Evolutionary conservation across 2,888 invertebrate genomes (phyloP), one percentile per base, ranked within the genome.

Genomic region (Oscheius onirici): DNA sequence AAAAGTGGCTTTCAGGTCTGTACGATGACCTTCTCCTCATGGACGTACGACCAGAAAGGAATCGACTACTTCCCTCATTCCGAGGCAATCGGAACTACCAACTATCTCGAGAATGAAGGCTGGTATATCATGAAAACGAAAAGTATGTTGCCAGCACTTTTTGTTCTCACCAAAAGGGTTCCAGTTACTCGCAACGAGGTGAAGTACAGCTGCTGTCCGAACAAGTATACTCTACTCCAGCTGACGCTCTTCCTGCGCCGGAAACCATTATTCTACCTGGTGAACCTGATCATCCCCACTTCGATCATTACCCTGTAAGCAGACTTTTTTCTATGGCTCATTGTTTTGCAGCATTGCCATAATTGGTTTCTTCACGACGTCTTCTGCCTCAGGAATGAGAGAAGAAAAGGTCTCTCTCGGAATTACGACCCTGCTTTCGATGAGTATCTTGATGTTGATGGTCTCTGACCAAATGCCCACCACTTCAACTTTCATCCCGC

Each of bases 381-480:
- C 89, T 0, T 89, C 89, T 41, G 87, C 87, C 1, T 88, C 88
- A 57, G 89, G 89, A 24, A 86, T 85, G 84, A 68, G 86, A 22
- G 86, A 86, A 61, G 89, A 90, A 81, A 90, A 90, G 82, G 89
- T 90, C 44, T 88, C 89, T 0, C 85, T 90, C 24, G 89, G 89
- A 46, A 89, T 90, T 74, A 89, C 89, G 0, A 89, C 89, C 1
- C 85, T 89, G 3, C 76, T 83, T 69, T 89, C 89, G 3, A 89
- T 89, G 85, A 88, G 89, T 34, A 89, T 89, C 72, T 87, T 89
- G 75, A 88, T 89, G 89, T 80, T 89, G 70, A 88, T 89, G 76
- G 88, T 89, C 8, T 88, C 89, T 1, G 90, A 90, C 76, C 89
- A 88, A 71, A 89, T 89, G 89, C 90, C 90, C 0, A 89, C 89